A percentile compares a stretch with the other conserved stretches of the same genome.
These are phyloP conservation scores for Diogma glabrata DNA, from an alignment of 2,888 invertebrate genomes.

Conservation along the genomic window DNA sequence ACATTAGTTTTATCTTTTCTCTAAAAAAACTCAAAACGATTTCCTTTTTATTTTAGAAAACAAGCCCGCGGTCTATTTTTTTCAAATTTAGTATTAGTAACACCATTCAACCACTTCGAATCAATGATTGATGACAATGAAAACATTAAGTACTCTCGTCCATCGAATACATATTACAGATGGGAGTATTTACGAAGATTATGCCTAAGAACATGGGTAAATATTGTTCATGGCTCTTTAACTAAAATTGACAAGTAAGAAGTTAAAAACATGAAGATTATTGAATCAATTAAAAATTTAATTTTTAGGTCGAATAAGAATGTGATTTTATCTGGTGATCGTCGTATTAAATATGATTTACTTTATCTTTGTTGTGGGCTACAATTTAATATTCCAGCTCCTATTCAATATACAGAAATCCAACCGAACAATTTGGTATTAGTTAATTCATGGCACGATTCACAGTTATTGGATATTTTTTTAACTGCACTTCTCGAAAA, in stretches of 20 bases:
- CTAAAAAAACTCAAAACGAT: background rate
- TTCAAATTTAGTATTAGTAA: constrained; percentile 57
- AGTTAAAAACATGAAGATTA: constrained; percentile 14
- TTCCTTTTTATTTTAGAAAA: constrained; percentile 28
- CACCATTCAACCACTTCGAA: constrained; percentile 45
- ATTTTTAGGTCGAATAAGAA: constrained; percentile 43
- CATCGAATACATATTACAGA: constrained; percentile 29
- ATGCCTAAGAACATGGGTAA: constrained; percentile 50
- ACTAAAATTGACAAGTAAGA: constrained; percentile 45
- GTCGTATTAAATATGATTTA: constrained; percentile 39
- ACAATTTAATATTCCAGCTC: constrained; percentile 44
- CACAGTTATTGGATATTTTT: constrained; percentile 20
- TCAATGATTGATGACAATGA: background rate
- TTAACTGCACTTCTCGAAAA: constrained; percentile 23
- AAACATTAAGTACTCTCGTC: constrained; percentile 25
- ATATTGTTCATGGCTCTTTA: constrained; percentile 48
- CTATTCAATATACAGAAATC: background rate
- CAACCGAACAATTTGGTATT: constrained; percentile 49
- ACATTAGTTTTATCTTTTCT: too few relatives aligned
- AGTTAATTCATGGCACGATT: constrained; percentile 46
- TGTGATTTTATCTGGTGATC: constrained; percentile 39
- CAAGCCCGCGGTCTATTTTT: constrained; percentile 43
- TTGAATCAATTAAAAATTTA: background rate
- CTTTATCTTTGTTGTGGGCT: constrained; percentile 45
- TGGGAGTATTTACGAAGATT: constrained; percentile 44